A percentile compares a stretch with the other conserved stretches of the same genome.
These are phyloP conservation scores for Leptothorax acervorum DNA, from an alignment of 2,888 invertebrate genomes.

Conservation along the genomic window DNA sequence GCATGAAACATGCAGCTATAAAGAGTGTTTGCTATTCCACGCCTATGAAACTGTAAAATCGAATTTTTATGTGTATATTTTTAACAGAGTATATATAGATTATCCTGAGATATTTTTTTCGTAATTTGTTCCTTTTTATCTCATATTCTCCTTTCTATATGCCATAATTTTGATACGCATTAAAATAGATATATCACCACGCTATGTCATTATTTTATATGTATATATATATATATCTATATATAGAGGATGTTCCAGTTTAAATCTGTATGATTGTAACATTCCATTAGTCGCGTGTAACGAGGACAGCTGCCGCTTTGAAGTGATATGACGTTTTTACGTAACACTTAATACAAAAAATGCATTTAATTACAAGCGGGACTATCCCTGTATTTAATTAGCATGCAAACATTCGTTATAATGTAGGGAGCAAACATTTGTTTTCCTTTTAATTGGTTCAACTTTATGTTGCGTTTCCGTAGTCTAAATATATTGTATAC, in stretches of 20 bases:
- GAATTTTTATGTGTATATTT: conserved; percentile 43
- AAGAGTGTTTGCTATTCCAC: conserved; percentile 12
- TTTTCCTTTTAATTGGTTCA: conserved; percentile 45
- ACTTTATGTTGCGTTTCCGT: conserved; percentile 56
- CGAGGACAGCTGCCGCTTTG: conserved; percentile 1
- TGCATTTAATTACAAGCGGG: conserved; percentile 41
- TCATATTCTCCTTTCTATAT: conserved; percentile 29
- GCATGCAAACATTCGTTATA: conserved; percentile 1
- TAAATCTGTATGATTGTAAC: neutral
- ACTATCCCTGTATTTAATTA: conserved; percentile 33
- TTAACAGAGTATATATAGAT: conserved; percentile 24
- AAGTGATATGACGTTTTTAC: conserved; percentile 33
- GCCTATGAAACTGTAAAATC: conserved; percentile 1
- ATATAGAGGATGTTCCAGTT: conserved; percentile 13
- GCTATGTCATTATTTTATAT: conserved; percentile 22
- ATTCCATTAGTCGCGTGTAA: conserved; percentile 32
- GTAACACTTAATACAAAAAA: conserved; percentile 30
- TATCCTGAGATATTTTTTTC: conserved; percentile 36
- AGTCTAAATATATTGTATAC: conserved; percentile 30
- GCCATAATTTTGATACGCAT: conserved; percentile 51
- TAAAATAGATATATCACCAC: conserved; percentile 21
- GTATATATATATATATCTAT: neutral
- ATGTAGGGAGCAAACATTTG: conserved; percentile 32
- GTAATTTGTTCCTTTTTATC: conserved; percentile 34
- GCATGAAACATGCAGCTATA: conserved; percentile 28